phyloP scores from a whole-genome alignment of 2,113 vertebrate genomes.

The Oreotrochilus melanogaster region DNA sequence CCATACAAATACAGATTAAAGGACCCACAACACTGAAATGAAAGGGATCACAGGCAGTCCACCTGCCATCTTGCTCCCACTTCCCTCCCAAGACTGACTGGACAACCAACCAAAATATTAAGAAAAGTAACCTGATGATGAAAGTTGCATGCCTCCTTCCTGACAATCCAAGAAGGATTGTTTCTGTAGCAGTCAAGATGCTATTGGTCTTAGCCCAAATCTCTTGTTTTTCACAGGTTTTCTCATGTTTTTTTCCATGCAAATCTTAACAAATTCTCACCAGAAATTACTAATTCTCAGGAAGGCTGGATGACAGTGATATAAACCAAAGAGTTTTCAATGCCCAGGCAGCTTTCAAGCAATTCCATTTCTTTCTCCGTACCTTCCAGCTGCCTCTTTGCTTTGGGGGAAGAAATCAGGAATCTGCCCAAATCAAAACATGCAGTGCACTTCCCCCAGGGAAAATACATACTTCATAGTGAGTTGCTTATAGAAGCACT shows the following conservation, averaged over 20 bases:
- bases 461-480: background rate
- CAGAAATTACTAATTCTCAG: background rate
- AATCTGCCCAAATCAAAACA: background rate
- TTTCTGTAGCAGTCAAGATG: background rate
- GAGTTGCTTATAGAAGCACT: background rate
- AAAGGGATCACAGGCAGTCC: background rate
- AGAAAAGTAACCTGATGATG: background rate
- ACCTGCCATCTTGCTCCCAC: background rate
- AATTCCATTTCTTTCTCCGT: background rate
- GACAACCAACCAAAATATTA: background rate
- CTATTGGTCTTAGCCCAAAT: background rate
- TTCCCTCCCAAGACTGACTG: background rate
- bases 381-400: background rate
- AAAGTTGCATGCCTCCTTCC: background rate
- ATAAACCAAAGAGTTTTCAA: background rate
- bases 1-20: background rate
- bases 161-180: background rate
- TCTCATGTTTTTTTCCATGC: background rate
- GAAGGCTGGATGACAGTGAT: background rate
- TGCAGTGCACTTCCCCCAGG: background rate
- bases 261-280: background rate
- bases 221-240: background rate
- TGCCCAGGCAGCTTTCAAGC: background rate
- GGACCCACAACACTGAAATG: background rate
- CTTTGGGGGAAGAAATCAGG: background rate